Conservation (phyloP, 2,113 vertebrate genomes). For the Tragelaphus buxtoni region DNA sequence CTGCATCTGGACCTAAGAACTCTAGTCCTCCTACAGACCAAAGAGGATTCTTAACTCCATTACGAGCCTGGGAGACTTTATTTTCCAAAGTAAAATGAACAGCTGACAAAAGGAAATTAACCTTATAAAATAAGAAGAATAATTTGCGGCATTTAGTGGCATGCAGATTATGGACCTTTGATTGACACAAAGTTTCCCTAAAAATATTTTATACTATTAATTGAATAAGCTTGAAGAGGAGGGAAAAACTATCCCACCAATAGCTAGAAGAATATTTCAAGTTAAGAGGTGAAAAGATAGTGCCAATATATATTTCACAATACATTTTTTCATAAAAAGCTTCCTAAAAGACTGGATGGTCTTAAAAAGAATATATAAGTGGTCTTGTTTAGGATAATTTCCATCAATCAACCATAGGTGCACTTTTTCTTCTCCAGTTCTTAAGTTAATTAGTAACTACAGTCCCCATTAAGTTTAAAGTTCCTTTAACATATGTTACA, state of each 20-base stretch:
- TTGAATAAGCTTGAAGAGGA: not conserved
- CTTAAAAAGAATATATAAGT: not conserved
- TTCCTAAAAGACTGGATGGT: not conserved
- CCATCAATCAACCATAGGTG: not conserved
- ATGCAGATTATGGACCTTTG: not conserved
- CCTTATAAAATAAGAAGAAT: not conserved
- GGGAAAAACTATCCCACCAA: not conserved
- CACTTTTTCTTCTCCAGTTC: not conserved
- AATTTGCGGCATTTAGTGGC: not conserved
- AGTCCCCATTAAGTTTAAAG: conserved; percentile 21
- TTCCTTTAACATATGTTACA: not conserved
- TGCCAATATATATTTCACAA: not conserved
- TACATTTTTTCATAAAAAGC: not conserved
- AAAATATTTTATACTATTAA: conserved; percentile 43
- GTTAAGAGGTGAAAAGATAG: conserved; percentile 15
- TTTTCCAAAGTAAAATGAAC: conserved; percentile 30
- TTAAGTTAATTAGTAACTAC: conserved; percentile 30
- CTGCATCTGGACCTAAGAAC: not conserved
- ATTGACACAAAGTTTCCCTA: conserved; percentile 7
- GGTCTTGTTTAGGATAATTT: not conserved
- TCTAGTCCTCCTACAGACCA: not conserved
- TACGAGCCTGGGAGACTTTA: not conserved
- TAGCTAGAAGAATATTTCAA: conserved; percentile 12
- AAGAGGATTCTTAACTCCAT: not conserved
- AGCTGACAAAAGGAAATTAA: not conserved